Conservation (phyloP, 1,140 invertebrate genomes). For the Bombus polaris region DNA sequence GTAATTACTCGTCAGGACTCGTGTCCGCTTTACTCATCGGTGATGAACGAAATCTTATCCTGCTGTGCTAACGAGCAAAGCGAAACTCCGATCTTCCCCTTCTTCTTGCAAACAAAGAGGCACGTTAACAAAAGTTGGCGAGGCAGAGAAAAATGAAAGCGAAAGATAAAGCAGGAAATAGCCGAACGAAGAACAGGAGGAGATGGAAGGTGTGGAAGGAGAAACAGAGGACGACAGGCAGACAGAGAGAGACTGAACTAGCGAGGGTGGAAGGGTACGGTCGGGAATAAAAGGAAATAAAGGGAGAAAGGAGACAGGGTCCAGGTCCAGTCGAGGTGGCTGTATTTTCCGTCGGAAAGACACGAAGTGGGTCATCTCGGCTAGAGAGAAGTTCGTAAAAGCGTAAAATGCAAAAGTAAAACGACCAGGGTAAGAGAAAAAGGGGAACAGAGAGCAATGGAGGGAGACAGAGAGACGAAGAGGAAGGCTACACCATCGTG, state of each 20-base stretch:
- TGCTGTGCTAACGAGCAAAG: conserved; percentile 30
- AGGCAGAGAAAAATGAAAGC: too few relatives aligned
- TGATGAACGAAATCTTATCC: conserved; percentile 33
- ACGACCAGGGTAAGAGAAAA: background rate
- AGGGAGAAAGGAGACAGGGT: conserved; percentile 9
- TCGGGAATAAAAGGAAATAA: background rate
- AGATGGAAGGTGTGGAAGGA: background rate
- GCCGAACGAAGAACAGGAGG: background rate
- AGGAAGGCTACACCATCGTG: background rate
- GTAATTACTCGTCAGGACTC: conserved; percentile 30
- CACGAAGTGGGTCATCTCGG: conserved; percentile 31
- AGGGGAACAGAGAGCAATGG: too few relatives aligned
- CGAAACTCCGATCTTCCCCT: conserved; percentile 21
- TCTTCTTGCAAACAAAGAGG: conserved; percentile 12
- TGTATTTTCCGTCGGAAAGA: conserved; percentile 35
- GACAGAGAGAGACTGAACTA: background rate
- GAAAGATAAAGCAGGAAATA: background rate
- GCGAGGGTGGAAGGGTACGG: background rate
- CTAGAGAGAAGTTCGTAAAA: conserved; percentile 23
- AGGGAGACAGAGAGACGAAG: background rate
- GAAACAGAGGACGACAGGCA: background rate
- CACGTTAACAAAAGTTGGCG: conserved; percentile 35
- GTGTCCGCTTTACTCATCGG: conserved; percentile 14
- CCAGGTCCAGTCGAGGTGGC: conserved; percentile 4
- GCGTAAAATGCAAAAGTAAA: conserved; percentile 25